Evolutionary conservation across 2,888 invertebrate species (phyloP), one percentile per base, ranked within the genome.

Genomic region (Neoascia interrupta): DNA sequence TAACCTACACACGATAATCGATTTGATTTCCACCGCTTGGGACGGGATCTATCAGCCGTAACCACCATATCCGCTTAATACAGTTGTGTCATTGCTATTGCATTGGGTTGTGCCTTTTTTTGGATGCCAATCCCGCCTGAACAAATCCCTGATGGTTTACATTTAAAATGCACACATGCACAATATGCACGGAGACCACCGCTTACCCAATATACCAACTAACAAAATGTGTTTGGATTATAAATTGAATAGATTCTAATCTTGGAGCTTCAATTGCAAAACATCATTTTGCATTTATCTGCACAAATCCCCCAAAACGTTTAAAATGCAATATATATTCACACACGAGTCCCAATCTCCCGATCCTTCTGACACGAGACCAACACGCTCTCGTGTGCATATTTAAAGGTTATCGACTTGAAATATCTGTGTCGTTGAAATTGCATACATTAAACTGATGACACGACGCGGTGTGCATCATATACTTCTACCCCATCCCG

Each of bases 191-290:
- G 15, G 19, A 34, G n/a, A 5, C 2, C 18, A 21, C 5, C 28
- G 18, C 18, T 53, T 34, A 60, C 43, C 60, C 18, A 37, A 26
- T 51, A 53, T 69, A 41, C n/a, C 10, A n/a, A n/a, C 31, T 31
- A 68, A 39, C 37, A 68, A 43, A 60, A 70, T n/a, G 4, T 53
- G 37, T 21, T 21, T 5, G 54, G 47, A 79, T 79, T 72, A 79
- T 79, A 79, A 79, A 79, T 79, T 79, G 70, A 79, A 79, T 79
- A 64, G 72, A 76, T 72, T 72, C 76, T 66, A 79, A 79, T 79
- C 76, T 72, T 41, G 16, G 54, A 41, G 41, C 72, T 66, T 66
- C 47, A 60, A 66, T 54, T 37, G 70, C 28, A 54, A 70, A 72
- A 56, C 72, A 66, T 54, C 60, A 54, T 79, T 79, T 61, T 72